These are phyloP conservation scores for Psittacara wagleri DNA, from an alignment of 2,113 vertebrate genomes.

Conservation along the genomic window DNA sequence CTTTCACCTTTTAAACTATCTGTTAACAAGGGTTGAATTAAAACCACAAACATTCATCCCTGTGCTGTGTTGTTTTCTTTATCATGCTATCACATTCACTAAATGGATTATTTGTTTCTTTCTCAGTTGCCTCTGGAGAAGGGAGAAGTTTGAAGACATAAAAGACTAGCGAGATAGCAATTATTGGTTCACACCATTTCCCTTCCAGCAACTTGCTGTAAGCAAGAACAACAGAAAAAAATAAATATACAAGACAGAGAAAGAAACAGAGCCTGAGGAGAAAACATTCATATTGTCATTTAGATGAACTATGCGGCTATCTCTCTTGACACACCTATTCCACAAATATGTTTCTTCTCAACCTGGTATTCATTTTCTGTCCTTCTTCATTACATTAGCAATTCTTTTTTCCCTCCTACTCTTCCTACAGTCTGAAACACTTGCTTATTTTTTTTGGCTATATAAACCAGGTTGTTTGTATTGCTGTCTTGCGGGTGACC, in stretches of 20 bases:
- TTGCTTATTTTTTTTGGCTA: constrained; percentile 11
- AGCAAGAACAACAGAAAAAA: constrained; percentile 43
- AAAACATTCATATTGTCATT: constrained; percentile 54
- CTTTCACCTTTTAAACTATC: background rate
- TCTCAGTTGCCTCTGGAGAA: constrained; percentile 9
- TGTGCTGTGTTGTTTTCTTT: background rate
- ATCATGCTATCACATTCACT: background rate
- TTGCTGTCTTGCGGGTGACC: background rate
- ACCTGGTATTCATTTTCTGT: constrained; percentile 59
- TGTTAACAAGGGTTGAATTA: background rate
- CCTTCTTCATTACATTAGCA: constrained; percentile 42
- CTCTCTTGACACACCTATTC: constrained; percentile 55
- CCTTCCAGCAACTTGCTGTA: constrained; percentile 43
- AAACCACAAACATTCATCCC: background rate
- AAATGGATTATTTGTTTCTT: constrained; percentile 44
- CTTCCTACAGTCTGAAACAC: background rate
- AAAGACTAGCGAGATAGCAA: constrained; percentile 41
- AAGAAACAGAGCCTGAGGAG: constrained; percentile 42
- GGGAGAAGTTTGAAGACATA: background rate
- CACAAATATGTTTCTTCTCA: constrained; percentile 51
- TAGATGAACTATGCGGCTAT: constrained; percentile 54
- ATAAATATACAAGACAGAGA: constrained; percentile 29
- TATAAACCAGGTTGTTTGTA: constrained; percentile 43
- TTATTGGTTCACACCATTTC: constrained; percentile 4
- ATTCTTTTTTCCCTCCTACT: constrained; percentile 14